Conservation (phyloP, 92 coral and sea anemone species). For the Bergia puertoricense region DNA sequence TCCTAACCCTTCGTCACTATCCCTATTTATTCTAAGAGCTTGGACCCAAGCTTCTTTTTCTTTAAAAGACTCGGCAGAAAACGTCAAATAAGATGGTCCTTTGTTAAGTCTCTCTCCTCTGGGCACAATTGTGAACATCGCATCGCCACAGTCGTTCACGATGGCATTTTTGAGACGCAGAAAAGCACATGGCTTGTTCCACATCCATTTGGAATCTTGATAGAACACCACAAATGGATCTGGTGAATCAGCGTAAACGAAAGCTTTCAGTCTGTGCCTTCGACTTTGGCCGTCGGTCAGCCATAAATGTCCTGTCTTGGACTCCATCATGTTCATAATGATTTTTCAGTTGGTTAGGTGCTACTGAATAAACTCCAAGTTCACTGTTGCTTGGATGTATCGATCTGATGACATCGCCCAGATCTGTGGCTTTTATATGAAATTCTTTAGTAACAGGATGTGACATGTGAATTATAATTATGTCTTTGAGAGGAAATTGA, state of each 20-base stretch:
- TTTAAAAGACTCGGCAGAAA: slow-evolving; percentile 59
- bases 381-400: neutral
- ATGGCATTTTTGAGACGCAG: slow-evolving; percentile 66
- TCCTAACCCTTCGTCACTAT: neutral
- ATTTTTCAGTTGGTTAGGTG: neutral
- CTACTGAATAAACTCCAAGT: neutral
- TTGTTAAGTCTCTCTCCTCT: slow-evolving; percentile 79
- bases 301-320: slow-evolving; percentile 74
- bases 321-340: slow-evolving; percentile 76
- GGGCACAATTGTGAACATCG: slow-evolving; percentile 71
- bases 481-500: neutral
- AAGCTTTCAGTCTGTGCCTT: slow-evolving; percentile 67
- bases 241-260: slow-evolving; percentile 70
- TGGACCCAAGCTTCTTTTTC: slow-evolving; percentile 77
- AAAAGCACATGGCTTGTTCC: slow-evolving; percentile 85
- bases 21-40: slow-evolving; percentile 47
- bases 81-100: slow-evolving; percentile 64
- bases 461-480: slow-evolving; percentile 23
- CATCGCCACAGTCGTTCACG: slow-evolving; percentile 62
- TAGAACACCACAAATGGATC: slow-evolving; percentile 89
- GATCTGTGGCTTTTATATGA: neutral
- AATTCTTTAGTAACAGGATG: slow-evolving; percentile 41
- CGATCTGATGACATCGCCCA: slow-evolving; percentile 3
- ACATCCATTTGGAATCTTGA: slow-evolving; percentile 64
- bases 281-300: slow-evolving; percentile 45